Conservation (phyloP, 2,113 vertebrate species). For the Hemiscyllium ocellatum region DNA sequence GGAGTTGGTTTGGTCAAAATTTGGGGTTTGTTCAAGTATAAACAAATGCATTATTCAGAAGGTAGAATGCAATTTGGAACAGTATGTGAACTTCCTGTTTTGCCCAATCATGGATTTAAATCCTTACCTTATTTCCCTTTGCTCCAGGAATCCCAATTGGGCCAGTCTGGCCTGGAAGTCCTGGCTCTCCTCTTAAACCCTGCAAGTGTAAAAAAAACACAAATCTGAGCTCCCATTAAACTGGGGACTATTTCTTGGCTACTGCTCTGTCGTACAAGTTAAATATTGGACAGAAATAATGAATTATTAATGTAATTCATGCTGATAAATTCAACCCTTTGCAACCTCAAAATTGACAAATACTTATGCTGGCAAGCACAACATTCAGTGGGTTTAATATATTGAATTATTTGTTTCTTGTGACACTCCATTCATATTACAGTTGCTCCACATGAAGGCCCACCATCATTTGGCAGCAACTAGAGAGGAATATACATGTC, state of each 20-base stretch:
- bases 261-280: neutral
- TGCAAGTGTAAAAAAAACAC: constrained; percentile 19
- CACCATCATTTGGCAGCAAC: neutral
- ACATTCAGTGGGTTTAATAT: neutral
- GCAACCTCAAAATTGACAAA: neutral
- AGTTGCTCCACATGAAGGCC: neutral
- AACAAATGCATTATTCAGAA: constrained; percentile 9
- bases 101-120: neutral
- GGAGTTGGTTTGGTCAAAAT: neutral
- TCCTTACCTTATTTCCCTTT: constrained; percentile 41
- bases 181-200: constrained; percentile 38
- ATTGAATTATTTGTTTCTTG: neutral
- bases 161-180: constrained; percentile 38
- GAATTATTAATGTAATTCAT: neutral
- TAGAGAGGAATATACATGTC: neutral
- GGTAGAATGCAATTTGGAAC: constrained; percentile 1
- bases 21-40: constrained; percentile 17
- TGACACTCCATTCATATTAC: neutral
- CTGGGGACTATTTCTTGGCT: neutral
- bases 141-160: constrained; percentile 39
- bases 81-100: constrained; percentile 22
- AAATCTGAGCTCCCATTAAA: neutral
- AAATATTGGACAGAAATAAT: neutral
- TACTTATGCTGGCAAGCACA: neutral
- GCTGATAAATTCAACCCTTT: neutral